Conservation (phyloP, 92 coral and sea anemone genomes). For the Epizoanthus rinbou region DNA sequence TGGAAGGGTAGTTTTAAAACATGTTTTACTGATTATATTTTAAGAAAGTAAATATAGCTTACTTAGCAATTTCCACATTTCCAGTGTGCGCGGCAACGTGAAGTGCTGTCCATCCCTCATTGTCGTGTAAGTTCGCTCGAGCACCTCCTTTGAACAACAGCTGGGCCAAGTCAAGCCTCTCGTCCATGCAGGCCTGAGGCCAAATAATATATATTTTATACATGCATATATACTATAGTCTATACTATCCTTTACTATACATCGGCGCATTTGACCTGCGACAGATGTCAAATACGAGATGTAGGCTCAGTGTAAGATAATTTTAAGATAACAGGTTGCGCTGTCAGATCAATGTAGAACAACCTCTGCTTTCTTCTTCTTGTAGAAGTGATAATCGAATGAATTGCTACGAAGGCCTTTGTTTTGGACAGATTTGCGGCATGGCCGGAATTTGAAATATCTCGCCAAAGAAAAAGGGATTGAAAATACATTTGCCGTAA, state of each 20-base stretch:
- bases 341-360: no score
- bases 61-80: constrained; percentile 56
- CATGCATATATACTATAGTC: neutral
- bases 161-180: constrained; percentile 45
- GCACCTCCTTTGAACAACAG: constrained; percentile 50
- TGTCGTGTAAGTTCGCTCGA: constrained; percentile 47
- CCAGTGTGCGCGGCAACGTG: constrained; percentile 66
- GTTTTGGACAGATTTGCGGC: neutral
- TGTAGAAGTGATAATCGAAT: neutral
- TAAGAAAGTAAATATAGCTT: neutral
- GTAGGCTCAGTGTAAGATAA: no score
- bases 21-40: neutral
- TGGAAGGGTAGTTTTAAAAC: neutral
- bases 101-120: constrained; percentile 59
- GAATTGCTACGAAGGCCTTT: neutral
- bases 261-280: neutral
- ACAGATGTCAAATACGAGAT: neutral
- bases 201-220: neutral
- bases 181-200: constrained; percentile 66
- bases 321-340: no score
- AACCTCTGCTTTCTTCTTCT: neutral
- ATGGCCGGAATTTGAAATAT: constrained; percentile 12
- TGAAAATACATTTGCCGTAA: neutral
- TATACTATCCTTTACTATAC: neutral
- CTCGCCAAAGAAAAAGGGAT: neutral